These are phyloP conservation scores for Osmerus mordax DNA, from an alignment of 2,113 vertebrate species.

Conservation along the genomic window DNA sequence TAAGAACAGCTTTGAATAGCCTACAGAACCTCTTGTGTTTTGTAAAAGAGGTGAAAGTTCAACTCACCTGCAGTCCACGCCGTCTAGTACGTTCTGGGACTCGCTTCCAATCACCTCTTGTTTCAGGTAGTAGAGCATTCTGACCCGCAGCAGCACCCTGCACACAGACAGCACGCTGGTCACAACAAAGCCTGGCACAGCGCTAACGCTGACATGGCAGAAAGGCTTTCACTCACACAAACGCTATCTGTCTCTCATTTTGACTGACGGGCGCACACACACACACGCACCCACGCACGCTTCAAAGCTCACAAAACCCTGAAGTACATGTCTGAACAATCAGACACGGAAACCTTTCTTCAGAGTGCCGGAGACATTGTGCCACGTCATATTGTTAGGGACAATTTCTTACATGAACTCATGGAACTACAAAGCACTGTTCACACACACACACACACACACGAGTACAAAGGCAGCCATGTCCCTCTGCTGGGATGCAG, in stretches of 20 bases:
- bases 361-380: too few species aligned
- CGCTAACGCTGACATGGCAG: slow-evolving; percentile 61
- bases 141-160: slow-evolving; percentile 95
- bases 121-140: slow-evolving; percentile 99
- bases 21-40: background rate
- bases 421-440: too few species aligned
- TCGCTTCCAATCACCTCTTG: slow-evolving; percentile 96
- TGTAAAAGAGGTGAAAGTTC: slow-evolving; percentile 23
- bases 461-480: background rate
- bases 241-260: slow-evolving; percentile 13
- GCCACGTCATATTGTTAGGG: too few species aligned
- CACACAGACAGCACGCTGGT: slow-evolving; percentile 57
- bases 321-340: background rate
- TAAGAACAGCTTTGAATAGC: background rate
- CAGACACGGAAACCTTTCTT: background rate
- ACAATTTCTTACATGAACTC: too few species aligned
- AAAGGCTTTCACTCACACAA: slow-evolving; percentile 15
- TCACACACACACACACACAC: background rate
- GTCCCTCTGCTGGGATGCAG: background rate
- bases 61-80: slow-evolving; percentile 86
- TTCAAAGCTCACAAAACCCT: background rate
- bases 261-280: background rate
- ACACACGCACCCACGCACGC: background rate
- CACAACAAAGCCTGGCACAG: slow-evolving; percentile 54
- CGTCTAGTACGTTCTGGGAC: slow-evolving; percentile 87